These are phyloP conservation scores for Grapholita molesta DNA, from an alignment of 1,140 invertebrate genomes.

Conservation along the genomic window DNA sequence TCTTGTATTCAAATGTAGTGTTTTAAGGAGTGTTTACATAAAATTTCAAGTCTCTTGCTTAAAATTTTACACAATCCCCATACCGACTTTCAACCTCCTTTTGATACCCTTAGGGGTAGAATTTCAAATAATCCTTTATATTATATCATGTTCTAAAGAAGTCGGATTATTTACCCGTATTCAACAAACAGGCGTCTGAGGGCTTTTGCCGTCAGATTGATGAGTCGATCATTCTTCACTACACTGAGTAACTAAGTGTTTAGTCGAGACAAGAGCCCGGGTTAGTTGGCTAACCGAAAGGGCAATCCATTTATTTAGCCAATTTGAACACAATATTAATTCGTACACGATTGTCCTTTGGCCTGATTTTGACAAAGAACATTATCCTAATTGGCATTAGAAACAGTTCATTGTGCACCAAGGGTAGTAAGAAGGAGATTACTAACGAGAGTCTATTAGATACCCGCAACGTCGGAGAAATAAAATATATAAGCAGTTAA, in stretches of 20 bases:
- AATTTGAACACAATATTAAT: not conserved
- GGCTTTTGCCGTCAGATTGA: conserved; percentile 7
- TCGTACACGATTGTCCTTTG: no score
- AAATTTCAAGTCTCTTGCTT: no score
- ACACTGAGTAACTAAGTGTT: not conserved
- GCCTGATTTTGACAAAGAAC: not conserved
- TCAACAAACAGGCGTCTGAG: not conserved
- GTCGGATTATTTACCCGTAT: not conserved
- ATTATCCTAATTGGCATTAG: not conserved
- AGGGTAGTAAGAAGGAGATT: not conserved
- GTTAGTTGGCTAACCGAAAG: not conserved
- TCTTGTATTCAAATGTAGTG: no score
- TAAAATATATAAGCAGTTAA: no score
- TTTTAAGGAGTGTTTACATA: no score
- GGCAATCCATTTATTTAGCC: not conserved
- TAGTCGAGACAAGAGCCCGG: not conserved
- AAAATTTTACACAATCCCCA: no score
- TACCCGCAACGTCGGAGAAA: no score
- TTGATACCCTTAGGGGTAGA: no score
- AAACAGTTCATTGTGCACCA: not conserved
- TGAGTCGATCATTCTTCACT: conserved; percentile 5
- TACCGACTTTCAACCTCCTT: no score
- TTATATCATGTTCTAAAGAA: not conserved
- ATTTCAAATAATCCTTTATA: no score
- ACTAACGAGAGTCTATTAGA: no score